Evolutionary conservation across 2,888 invertebrate genomes (phyloP).

Genomic region (Ametastegia equiseti): DNA sequence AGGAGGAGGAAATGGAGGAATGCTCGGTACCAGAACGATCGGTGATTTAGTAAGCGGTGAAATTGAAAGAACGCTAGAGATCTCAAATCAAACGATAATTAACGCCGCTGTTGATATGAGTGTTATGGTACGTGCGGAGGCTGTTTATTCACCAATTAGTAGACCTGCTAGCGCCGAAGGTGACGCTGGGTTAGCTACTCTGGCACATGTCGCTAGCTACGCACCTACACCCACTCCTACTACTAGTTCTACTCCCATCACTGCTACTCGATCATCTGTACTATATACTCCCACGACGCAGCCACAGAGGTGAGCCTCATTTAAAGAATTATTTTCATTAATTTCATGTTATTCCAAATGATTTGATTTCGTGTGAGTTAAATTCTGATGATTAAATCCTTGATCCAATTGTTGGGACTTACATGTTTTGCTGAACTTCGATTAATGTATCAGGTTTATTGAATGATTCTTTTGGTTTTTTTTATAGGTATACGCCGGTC

Average conservation of each 20-base stretch:
- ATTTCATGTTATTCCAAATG: background rate
- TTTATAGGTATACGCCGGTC: conserved; percentile 77
- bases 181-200: conserved; percentile 72
- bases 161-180: conserved; percentile 78
- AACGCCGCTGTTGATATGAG: conserved; percentile 94
- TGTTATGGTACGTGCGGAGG: conserved; percentile 79
- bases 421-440: background rate
- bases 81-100: conserved; percentile 92
- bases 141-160: conserved; percentile 79
- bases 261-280: conserved; percentile 71
- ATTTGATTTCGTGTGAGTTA: too few species aligned
- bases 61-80: conserved; percentile 92
- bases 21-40: conserved; percentile 86
- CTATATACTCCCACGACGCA: conserved; percentile 71
- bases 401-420: too few species aligned
- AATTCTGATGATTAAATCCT: too few species aligned
- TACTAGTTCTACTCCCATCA: conserved; percentile 65
- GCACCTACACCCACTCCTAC: conserved; percentile 68
- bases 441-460: background rate
- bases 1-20: conserved; percentile 61
- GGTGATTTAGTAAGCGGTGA: conserved; percentile 93
- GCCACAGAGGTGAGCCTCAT: conserved; percentile 67
- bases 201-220: conserved; percentile 73
- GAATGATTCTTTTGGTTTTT: conserved; percentile 14
- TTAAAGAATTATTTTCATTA: background rate